phyloP scores from a whole-genome alignment of 2,797 vertebrate species.

The Alcedo quadribrachys region DNA sequence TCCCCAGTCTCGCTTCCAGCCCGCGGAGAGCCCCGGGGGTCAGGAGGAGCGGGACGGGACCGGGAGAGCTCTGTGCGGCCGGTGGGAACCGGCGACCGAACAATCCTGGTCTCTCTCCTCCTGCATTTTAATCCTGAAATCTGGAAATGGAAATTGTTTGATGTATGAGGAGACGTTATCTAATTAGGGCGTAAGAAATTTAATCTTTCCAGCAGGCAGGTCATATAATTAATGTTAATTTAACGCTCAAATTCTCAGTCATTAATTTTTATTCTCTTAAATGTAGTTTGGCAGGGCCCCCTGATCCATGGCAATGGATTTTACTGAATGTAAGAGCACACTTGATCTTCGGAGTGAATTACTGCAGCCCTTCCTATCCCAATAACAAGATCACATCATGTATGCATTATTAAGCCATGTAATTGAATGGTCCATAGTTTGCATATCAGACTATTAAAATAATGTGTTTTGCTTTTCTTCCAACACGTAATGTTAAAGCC shows the following conservation, averaged over 20 bases:
- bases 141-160: constrained; percentile 91
- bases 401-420: constrained; percentile 99
- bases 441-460: constrained; percentile 99
- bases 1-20: neutral
- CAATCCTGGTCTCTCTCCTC: neutral
- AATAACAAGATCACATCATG: constrained; percentile 98
- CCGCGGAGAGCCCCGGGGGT: neutral
- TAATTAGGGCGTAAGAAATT: constrained; percentile 99
- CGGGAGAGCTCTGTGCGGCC: neutral
- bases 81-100: neutral
- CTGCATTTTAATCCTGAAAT: constrained; percentile 86
- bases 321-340: constrained; percentile 85
- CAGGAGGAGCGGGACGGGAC: neutral
- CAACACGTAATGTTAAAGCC: constrained; percentile 97
- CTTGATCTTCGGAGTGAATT: constrained; percentile 90
- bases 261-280: constrained; percentile 99
- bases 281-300: constrained; percentile 91
- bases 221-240: constrained; percentile 99
- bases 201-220: constrained; percentile 98
- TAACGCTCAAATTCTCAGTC: constrained; percentile 97
- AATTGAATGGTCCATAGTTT: constrained; percentile 99
- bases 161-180: constrained; percentile 95
- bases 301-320: constrained; percentile 85
- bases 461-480: constrained; percentile 98
- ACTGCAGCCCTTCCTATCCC: constrained; percentile 89